Evolutionary conservation across 2,888 invertebrate genomes (phyloP).

Genomic region (Torymus aiolomorphi): DNA sequence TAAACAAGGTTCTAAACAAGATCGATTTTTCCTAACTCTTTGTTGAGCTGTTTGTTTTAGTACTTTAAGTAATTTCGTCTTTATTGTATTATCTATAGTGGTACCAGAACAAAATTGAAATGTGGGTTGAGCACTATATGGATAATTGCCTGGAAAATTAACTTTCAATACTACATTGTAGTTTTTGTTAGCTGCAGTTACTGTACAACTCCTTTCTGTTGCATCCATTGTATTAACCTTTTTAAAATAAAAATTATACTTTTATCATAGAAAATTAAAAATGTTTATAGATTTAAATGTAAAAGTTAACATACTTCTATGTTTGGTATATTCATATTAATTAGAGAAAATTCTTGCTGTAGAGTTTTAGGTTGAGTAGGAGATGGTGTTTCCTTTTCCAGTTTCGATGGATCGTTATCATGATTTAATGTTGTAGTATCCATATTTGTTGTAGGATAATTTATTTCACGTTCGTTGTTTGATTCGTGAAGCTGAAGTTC

Average conservation of each 20-base stretch:
- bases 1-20: conserved; percentile 92
- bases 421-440: conserved; percentile 64
- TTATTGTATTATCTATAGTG: conserved; percentile 83
- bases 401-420: conserved; percentile 65
- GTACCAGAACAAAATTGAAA: conserved; percentile 84
- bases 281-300: neutral
- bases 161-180: conserved; percentile 80
- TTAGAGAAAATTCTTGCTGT: conserved; percentile 85
- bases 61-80: conserved; percentile 86
- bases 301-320: conserved; percentile 77
- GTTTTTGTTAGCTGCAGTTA: conserved; percentile 78
- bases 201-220: conserved; percentile 78
- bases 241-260: conserved; percentile 12
- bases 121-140: conserved; percentile 81
- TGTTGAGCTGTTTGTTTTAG: conserved; percentile 88
- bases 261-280: conserved; percentile 1
- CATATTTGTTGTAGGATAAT: conserved; percentile 65
- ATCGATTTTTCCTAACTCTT: conserved; percentile 88
- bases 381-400: conserved; percentile 70
- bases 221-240: conserved; percentile 78
- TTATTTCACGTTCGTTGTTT: conserved; percentile 69
- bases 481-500: conserved; percentile 70
- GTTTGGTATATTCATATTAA: conserved; percentile 86
- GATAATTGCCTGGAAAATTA: conserved; percentile 85
- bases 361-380: conserved; percentile 79